These are phyloP conservation scores for Globicephala melas DNA, from an alignment of 2,113 vertebrate species.

Conservation along the genomic window DNA sequence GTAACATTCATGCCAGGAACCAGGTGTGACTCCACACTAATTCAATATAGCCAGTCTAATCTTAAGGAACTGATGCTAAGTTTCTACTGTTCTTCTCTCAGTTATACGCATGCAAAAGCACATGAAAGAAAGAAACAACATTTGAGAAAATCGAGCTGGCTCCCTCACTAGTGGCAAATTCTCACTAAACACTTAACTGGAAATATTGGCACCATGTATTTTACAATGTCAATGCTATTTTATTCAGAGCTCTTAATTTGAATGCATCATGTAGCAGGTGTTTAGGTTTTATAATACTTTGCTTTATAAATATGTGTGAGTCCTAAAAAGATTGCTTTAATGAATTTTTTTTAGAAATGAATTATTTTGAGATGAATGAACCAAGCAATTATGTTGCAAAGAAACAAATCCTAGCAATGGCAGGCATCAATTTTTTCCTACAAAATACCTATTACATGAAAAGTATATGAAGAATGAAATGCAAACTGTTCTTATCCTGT, in stretches of 20 bases:
- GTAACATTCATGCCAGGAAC: neutral
- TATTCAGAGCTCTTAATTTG: constrained; percentile 32
- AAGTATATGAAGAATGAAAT: constrained; percentile 50
- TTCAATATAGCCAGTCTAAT: neutral
- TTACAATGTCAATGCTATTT: constrained; percentile 38
- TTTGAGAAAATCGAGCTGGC: neutral
- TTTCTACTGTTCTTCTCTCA: constrained; percentile 20
- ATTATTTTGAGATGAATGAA: constrained; percentile 49
- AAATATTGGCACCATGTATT: neutral
- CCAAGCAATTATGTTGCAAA: constrained; percentile 34
- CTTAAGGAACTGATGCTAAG: neutral
- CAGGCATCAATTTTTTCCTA: constrained; percentile 13
- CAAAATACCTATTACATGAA: constrained; percentile 59
- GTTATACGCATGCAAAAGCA: neutral
- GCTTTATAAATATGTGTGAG: constrained; percentile 64
- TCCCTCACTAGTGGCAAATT: constrained; percentile 20
- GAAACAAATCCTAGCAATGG: constrained; percentile 53
- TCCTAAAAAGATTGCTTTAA: constrained; percentile 57
- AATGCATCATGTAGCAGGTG: constrained; percentile 21
- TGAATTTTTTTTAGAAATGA: constrained; percentile 53
- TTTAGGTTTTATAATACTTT: constrained; percentile 58
- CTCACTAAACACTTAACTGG: neutral
- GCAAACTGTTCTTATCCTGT: constrained; percentile 44
- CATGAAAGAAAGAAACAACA: constrained; percentile 23
- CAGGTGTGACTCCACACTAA: neutral